Evolutionary conservation across 2,888 invertebrate species (phyloP).

Genomic region (Bimastos eiseni): DNA sequence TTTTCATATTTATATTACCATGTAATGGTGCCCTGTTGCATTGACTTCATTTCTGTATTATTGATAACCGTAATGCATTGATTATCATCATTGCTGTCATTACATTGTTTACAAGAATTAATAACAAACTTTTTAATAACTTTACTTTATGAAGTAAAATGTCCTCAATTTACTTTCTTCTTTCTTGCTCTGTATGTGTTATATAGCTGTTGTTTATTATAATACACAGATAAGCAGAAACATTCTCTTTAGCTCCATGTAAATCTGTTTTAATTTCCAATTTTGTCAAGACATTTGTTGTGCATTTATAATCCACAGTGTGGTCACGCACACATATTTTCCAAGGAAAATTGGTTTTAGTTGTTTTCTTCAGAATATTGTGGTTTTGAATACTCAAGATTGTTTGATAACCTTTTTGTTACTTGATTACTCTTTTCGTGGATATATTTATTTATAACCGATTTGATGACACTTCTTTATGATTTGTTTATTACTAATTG

Average conservation of each 20-base stretch:
- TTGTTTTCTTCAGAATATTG: too few species aligned
- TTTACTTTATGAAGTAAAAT: not conserved
- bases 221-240: not conserved
- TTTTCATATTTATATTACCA: not conserved
- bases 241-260: not conserved
- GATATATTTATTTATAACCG: too few species aligned
- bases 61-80: not conserved
- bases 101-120: not conserved
- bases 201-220: not conserved
- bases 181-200: not conserved
- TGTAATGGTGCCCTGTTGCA: not conserved
- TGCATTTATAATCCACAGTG: not conserved
- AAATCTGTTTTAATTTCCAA: not conserved
- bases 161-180: not conserved
- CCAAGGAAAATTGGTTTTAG: too few species aligned
- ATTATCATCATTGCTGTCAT: not conserved
- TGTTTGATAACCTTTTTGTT: too few species aligned
- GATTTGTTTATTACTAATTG: too few species aligned
- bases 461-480: too few species aligned
- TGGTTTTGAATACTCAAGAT: too few species aligned
- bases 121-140: not conserved
- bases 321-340: not conserved
- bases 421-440: too few species aligned
- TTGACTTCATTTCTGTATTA: not conserved
- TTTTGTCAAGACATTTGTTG: not conserved